These are phyloP conservation scores for Neuroscelio doddi DNA, from an alignment of 2,888 invertebrate genomes.

Conservation along the genomic window DNA sequence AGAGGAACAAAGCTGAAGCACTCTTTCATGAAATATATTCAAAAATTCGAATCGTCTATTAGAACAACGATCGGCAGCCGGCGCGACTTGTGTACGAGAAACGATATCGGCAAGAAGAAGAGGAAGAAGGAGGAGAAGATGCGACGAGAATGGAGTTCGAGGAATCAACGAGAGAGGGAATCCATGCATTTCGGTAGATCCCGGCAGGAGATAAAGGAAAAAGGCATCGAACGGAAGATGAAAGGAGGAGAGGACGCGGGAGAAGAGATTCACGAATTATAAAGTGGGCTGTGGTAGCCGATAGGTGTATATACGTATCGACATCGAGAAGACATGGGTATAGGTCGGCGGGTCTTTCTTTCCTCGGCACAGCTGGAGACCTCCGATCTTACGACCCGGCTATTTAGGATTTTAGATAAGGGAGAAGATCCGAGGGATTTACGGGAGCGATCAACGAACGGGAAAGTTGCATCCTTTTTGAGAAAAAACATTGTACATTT, in stretches of 20 bases:
- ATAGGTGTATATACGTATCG: constrained; percentile 45
- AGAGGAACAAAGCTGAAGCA: constrained; percentile 37
- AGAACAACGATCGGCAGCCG: constrained; percentile 55
- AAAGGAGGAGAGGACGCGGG: constrained; percentile 38
- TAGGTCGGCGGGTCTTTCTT: constrained; percentile 53
- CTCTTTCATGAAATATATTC: constrained; percentile 58
- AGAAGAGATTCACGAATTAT: constrained; percentile 59
- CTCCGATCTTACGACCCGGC: constrained; percentile 54
- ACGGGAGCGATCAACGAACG: constrained; percentile 41
- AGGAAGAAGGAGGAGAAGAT: constrained; percentile 21
- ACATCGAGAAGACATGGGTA: constrained; percentile 38
- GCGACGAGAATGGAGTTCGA: constrained; percentile 36
- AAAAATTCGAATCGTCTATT: constrained; percentile 67
- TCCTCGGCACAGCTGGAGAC: constrained; percentile 59
- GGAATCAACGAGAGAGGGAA: constrained; percentile 42
- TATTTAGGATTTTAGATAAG: constrained; percentile 60
- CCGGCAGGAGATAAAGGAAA: constrained; percentile 60
- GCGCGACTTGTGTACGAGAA: constrained; percentile 52
- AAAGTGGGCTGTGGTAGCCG: constrained; percentile 60
- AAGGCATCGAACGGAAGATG: constrained; percentile 37
- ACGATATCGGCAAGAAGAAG: constrained; percentile 45
- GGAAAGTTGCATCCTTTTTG: constrained; percentile 23
- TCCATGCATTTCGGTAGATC: constrained; percentile 55
- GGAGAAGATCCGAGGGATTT: constrained; percentile 55
- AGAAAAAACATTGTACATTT: constrained; percentile 3